Evolutionary conservation across 2,797 vertebrate species (phyloP).

Genomic region (Sylvia borin): DNA sequence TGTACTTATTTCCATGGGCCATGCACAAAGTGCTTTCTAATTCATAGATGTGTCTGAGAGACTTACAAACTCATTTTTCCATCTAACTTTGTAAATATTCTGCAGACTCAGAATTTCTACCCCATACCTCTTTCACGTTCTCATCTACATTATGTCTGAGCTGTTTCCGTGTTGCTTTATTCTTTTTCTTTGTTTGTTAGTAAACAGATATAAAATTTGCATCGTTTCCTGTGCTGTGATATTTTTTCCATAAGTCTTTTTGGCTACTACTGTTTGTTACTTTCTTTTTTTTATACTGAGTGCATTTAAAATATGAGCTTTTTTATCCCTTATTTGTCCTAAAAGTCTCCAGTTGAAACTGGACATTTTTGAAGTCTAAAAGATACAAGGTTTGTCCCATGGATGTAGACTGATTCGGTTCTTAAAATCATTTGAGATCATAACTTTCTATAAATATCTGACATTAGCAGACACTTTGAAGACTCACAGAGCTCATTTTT

Average conservation of each 20-base stretch:
- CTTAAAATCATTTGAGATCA: conserved; percentile 29
- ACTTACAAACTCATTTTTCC: not conserved
- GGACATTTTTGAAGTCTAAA: not conserved
- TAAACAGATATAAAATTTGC: not conserved
- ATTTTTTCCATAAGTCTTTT: not conserved
- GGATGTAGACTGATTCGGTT: not conserved
- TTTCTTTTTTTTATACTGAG: not conserved
- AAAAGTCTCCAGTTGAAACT: not conserved
- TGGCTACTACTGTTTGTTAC: not conserved
- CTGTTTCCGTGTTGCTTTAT: not conserved
- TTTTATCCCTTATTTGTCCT: not conserved
- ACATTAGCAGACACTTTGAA: not conserved
- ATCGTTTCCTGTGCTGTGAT: not conserved
- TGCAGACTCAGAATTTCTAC: not conserved
- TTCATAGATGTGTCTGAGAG: not conserved
- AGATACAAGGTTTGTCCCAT: not conserved
- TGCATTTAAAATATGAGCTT: not conserved
- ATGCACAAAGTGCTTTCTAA: not conserved
- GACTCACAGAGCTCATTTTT: not conserved
- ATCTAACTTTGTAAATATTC: not conserved
- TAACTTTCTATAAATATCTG: conserved; percentile 41
- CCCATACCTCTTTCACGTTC: not conserved
- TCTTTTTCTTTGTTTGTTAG: not conserved
- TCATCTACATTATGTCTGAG: not conserved
- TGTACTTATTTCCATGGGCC: not conserved